Conservation (phyloP, 2,888 invertebrate genomes). For the Acrocyrtus sp. region DNA sequence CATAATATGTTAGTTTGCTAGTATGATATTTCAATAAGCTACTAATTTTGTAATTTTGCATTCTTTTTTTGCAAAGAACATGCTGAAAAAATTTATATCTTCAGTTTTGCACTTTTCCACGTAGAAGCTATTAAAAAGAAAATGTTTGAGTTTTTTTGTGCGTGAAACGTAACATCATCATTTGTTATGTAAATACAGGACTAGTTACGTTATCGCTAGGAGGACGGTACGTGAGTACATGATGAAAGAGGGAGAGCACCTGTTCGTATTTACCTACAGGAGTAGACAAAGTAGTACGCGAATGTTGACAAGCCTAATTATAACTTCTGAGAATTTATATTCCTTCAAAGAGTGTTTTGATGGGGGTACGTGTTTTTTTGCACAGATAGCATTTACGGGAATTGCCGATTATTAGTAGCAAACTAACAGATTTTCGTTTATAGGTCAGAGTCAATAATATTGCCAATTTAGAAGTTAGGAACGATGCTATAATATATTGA, state of each 20-base stretch:
- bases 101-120: constrained; percentile 42
- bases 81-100: too few species aligned
- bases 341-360: neutral
- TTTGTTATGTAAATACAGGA: neutral
- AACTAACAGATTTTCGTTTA: neutral
- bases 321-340: neutral
- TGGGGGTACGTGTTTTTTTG: too few species aligned
- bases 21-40: too few species aligned
- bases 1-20: too few species aligned
- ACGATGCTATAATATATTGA: too few species aligned
- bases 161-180: too few species aligned
- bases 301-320: neutral
- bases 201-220: too few species aligned
- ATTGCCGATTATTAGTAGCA: too few species aligned
- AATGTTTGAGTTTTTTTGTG: neutral
- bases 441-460: neutral
- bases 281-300: too few species aligned
- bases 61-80: constrained; percentile 22
- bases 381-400: too few species aligned
- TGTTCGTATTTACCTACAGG: neutral
- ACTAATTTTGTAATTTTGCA: too few species aligned
- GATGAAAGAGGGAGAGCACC: constrained; percentile 16
- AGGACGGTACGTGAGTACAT: constrained; percentile 7
- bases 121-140: constrained; percentile 17
- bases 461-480: neutral